Conservation (phyloP, 2,113 vertebrate species). For the Rhabdomys dilectus region DNA sequence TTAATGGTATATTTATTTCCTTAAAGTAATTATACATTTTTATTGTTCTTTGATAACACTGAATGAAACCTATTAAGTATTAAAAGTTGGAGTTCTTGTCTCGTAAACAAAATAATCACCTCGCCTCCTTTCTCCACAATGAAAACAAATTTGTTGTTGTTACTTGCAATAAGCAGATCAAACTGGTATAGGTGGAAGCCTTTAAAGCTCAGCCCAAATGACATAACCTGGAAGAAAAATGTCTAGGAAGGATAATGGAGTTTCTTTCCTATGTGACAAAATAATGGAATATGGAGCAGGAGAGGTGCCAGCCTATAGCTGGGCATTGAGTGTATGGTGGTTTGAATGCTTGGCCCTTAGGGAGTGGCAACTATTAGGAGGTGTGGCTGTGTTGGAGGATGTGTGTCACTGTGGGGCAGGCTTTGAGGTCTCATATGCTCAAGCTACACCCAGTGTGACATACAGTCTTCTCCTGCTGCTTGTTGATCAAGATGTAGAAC, state of each 20-base stretch:
- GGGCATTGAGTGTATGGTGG: neutral
- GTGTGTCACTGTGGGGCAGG: too few species aligned
- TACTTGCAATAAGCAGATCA: neutral
- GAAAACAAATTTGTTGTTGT: neutral
- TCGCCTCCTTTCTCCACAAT: neutral
- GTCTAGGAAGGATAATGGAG: neutral
- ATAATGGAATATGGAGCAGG: too few species aligned
- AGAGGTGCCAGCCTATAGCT: neutral
- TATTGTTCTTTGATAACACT: neutral
- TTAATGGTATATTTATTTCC: neutral
- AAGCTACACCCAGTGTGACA: neutral
- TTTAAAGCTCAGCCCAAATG: neutral
- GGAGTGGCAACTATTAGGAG: neutral
- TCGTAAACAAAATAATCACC: neutral
- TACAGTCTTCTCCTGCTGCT: neutral
- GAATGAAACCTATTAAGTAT: neutral
- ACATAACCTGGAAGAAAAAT: neutral
- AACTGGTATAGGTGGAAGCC: neutral
- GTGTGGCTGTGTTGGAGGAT: neutral
- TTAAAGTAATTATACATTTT: slow-evolving; percentile 43
- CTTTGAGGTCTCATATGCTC: neutral
- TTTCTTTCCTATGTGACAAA: neutral
- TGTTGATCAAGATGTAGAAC: neutral
- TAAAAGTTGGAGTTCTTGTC: neutral
- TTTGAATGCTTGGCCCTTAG: neutral